Percentiles rank a stretch among this genome's conserved stretches.
Evolutionary conservation across 1,140 invertebrate species (phyloP).

Genomic region (Aphis gossypii): DNA sequence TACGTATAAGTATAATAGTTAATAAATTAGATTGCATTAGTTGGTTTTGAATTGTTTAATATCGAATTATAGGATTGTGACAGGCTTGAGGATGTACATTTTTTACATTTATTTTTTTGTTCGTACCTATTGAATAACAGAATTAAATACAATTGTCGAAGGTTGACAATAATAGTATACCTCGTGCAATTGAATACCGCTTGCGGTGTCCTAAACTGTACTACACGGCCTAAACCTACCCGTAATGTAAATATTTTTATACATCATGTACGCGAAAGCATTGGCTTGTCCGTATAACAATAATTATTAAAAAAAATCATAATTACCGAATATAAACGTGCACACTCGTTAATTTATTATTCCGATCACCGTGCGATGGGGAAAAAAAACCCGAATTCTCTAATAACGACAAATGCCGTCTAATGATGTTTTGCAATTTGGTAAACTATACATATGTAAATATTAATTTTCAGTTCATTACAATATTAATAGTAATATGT

Average conservation of each 20-base stretch:
- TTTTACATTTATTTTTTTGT: background rate
- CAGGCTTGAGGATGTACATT: background rate
- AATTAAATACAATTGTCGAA: background rate
- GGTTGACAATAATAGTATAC: conserved; percentile 7
- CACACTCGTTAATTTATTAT: conserved; percentile 53
- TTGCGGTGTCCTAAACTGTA: background rate
- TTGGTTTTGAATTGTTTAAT: background rate
- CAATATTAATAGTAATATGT: conserved; percentile 48
- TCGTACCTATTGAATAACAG: background rate
- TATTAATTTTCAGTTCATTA: conserved; percentile 53
- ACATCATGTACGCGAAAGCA: background rate
- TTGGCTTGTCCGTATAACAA: background rate
- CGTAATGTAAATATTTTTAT: conserved; percentile 14
- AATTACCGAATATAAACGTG: conserved; percentile 37
- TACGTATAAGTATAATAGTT: background rate
- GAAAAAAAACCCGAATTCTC: conserved; percentile 10
- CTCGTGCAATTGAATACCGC: background rate
- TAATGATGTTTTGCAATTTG: conserved; percentile 54
- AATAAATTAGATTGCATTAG: background rate
- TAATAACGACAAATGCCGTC: conserved; percentile 43
- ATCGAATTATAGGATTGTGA: background rate
- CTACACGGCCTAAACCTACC: background rate
- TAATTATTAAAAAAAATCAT: conserved; percentile 35
- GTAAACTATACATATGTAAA: conserved; percentile 56
- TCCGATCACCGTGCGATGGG: background rate